Percentiles rank a stretch among this genome's conserved stretches.
phyloP scores from a whole-genome alignment of 2,888 invertebrate genomes.

The Hypomecis punctinalis region DNA sequence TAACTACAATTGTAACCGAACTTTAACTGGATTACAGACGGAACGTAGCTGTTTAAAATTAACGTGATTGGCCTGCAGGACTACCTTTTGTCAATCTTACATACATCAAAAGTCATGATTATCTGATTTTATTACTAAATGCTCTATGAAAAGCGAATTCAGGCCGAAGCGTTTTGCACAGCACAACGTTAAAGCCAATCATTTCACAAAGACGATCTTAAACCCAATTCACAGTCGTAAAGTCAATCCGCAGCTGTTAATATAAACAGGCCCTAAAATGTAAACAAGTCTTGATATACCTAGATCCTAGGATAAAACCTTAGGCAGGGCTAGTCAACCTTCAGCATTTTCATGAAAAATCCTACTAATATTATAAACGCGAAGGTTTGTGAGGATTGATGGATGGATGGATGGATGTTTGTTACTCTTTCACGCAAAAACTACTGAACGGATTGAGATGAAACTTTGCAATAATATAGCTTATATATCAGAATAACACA shows the following conservation, averaged over 20 bases:
- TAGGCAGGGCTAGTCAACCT: background rate
- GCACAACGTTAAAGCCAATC: slow-evolving; percentile 11
- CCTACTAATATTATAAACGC: no score
- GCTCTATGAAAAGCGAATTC: background rate
- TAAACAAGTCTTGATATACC: slow-evolving; percentile 48
- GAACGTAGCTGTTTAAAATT: no score
- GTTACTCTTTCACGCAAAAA: no score
- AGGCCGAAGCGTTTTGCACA: slow-evolving; percentile 10
- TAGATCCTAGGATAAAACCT: slow-evolving; percentile 56
- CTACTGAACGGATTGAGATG: no score
- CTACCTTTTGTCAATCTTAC: no score
- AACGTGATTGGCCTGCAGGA: no score
- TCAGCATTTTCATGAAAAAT: background rate
- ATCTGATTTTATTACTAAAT: background rate
- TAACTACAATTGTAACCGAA: no score
- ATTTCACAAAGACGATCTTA: slow-evolving; percentile 28
- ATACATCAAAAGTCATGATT: background rate
- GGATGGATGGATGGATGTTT: no score
- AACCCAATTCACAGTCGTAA: slow-evolving; percentile 29
- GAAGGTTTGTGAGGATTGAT: no score
- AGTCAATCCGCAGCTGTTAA: slow-evolving; percentile 46
- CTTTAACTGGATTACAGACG: no score
- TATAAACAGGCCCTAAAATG: slow-evolving; percentile 48
- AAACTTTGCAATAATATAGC: no score
- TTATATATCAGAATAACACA: no score